Evolutionary conservation across 2,797 vertebrate species (phyloP).

Genomic region (Arnoldichthys spilopterus): DNA sequence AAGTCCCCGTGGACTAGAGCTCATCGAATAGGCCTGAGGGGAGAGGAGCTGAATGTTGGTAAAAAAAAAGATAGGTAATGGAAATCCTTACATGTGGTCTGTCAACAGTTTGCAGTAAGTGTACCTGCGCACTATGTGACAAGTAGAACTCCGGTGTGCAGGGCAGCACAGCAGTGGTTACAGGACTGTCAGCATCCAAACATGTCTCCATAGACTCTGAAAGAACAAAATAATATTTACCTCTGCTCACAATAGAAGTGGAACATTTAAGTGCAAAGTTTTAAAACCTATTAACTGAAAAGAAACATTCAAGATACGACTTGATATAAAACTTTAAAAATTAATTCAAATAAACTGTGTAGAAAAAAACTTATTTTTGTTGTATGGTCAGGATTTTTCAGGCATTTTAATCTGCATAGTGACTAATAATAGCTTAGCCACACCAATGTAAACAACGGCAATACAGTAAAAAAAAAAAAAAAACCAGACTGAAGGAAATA

Average conservation of each 20-base stretch:
- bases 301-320: neutral
- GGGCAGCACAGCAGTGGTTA: constrained; percentile 77
- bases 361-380: neutral
- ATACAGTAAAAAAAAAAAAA: neutral
- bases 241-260: neutral
- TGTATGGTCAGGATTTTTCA: neutral
- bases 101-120: neutral
- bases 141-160: constrained; percentile 88
- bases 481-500: neutral
- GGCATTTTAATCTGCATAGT: neutral
- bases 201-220: constrained; percentile 84
- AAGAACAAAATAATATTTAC: constrained; percentile 31
- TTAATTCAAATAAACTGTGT: no score
- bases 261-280: neutral
- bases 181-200: constrained; percentile 89
- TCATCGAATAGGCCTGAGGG: constrained; percentile 87
- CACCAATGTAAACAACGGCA: neutral
- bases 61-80: neutral
- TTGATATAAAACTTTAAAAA: neutral
- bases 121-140: constrained; percentile 82
- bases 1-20: constrained; percentile 85
- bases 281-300: neutral
- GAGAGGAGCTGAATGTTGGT: neutral
- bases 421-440: neutral
- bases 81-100: neutral